Evolutionary conservation across 2,888 invertebrate genomes (phyloP), one percentile per base, ranked within the genome.

Genomic region (Adela reaumurella): DNA sequence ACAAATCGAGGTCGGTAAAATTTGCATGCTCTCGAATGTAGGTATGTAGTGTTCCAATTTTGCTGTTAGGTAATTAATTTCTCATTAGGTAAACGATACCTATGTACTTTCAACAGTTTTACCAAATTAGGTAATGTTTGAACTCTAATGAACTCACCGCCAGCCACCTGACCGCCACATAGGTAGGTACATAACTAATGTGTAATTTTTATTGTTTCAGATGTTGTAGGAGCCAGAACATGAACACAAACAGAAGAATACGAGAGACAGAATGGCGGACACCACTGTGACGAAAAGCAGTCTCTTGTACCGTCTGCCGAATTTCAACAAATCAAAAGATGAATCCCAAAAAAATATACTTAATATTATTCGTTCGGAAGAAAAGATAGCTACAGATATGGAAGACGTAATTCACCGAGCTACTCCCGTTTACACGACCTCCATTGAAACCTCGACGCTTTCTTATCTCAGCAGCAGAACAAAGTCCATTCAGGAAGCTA

Each of bases 341-440:
- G 35, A 35, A 8, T 11, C 14, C 8, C 35, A 35, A 4, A 35
- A 35, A 8, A 14, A 11, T 50, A 56, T 76, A 47, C 56, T 77
- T 28, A 74, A 73, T 56, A 71, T 74, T 49, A 73, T 76, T 18
- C 51, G 69, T 55, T 68, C 76, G 46, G 72, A 77, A 56, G 53
- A 64, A 55, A 64, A 70, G 17, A 59, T 57, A 49, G 76, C 77
- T 76, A 76, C 76, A 52, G 74, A 77, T 20, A 77, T 76, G 63
- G 69, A 76, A 53, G 70, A 67, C 56, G 64, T 68, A 61, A 67
- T 55, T 46, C 62, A 67, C 43, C 60, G 56, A 19, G 63, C 67
- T 46, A 73, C 69, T 57, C 71, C 65, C 54, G 68, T 73, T 35
- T 74, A 76, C 56, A 64, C 73, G 43, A 62, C 74, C 53, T 76